Evolutionary conservation across 1,140 invertebrate species (phyloP), one percentile per base, ranked within the genome.

Genomic region (Zaprionus lachaisei): DNA sequence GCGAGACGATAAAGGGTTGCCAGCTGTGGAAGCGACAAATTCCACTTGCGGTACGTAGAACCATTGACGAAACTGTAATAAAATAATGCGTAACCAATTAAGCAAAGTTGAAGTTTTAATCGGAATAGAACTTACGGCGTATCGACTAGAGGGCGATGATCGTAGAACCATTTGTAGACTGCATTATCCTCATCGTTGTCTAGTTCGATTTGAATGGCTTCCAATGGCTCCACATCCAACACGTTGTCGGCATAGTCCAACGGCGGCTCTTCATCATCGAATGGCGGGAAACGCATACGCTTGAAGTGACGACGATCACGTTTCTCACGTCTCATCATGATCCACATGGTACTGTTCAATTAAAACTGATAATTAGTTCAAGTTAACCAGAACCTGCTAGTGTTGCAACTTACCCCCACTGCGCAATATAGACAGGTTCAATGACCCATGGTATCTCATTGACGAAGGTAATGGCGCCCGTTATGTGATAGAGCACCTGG

Each of bases 371-470:
- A 26, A 20, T 62, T 26, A 15, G 31, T 31, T 17, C 14, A 49
- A 57, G 37, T 5, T 49, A 15, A 62, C 54, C 54, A 56, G 41
- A 34, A 22, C 1, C 44, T 69, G 22, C 9, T 7, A 0, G 51
- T 12, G 14, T 2, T 61, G 2, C 0, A 55, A 38, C 94, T 94
- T 93, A 97, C 96, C 98, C 99, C 99, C 99, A 99, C 93, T 99
- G 99, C 14, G 99, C 99, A 82, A 99, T 99, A 92, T 99, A 99
- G 2, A 99, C 96, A 4, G 99, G 99, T 92, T 99, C 99, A 91
- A 99, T 98, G 26, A 99, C 98, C 98, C 98, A 99, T 26, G 99
- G 99, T 91, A 99, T 99, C 95, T 99, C 99, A 95, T 99, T 99
- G 9, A 99, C 98, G 94, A 99, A 99, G 28, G 99, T 99, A 63